phyloP scores from a whole-genome alignment of 1,140 invertebrate species.

The Leptinotarsa defecta region DNA sequence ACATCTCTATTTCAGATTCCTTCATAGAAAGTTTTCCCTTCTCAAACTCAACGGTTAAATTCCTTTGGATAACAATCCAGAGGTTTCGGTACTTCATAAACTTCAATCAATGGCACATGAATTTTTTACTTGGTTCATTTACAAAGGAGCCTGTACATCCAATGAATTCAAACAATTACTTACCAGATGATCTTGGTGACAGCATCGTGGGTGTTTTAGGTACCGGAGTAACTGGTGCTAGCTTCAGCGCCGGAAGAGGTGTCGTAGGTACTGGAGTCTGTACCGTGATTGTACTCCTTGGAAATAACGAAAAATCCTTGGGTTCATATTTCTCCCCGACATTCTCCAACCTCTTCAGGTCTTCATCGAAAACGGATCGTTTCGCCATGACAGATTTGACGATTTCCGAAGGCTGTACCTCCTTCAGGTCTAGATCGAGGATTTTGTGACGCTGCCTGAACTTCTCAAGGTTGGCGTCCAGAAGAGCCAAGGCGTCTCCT shows the following conservation, averaged over 20 bases:
- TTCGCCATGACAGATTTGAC: slow-evolving; percentile 90
- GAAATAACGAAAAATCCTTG: slow-evolving; percentile 62
- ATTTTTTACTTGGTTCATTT: not conserved
- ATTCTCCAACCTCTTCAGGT: slow-evolving; percentile 90
- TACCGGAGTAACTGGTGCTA: slow-evolving; percentile 36
- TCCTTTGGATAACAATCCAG: too few species aligned
- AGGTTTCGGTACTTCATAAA: too few species aligned
- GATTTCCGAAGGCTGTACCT: slow-evolving; percentile 90
- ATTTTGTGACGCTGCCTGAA: slow-evolving; percentile 65
- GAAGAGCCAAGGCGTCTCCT: slow-evolving; percentile 62
- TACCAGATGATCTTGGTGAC: slow-evolving; percentile 51
- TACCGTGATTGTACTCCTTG: slow-evolving; percentile 23
- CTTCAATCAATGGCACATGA: too few species aligned
- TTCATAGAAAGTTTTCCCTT: too few species aligned
- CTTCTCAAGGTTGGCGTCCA: slow-evolving; percentile 62
- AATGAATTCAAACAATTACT: slow-evolving; percentile 13
- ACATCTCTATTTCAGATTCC: too few species aligned
- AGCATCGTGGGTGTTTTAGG: slow-evolving; percentile 48
- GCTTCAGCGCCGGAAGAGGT: slow-evolving; percentile 40
- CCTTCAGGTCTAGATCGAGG: slow-evolving; percentile 62
- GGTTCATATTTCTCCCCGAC: slow-evolving; percentile 85
- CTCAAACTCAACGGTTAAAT: too few species aligned
- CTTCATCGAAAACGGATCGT: slow-evolving; percentile 93
- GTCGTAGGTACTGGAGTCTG: slow-evolving; percentile 35
- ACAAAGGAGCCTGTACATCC: not conserved